phyloP scores from a whole-genome alignment of 1,140 invertebrate genomes.

The Diuraphis noxia region DNA sequence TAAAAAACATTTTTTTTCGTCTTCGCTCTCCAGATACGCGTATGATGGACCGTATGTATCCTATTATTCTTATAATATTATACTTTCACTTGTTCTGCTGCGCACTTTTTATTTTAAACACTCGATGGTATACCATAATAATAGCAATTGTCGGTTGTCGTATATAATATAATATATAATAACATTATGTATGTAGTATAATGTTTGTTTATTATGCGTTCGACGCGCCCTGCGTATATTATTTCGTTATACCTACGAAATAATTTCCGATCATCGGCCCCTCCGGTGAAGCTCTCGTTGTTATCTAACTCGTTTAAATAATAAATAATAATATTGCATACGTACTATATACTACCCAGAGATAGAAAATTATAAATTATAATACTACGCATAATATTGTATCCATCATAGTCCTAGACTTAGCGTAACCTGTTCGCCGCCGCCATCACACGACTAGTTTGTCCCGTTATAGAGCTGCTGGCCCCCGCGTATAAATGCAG shows the following conservation, averaged over 20 bases:
- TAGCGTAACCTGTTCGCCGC: not conserved
- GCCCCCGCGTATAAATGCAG: not conserved
- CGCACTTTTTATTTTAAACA: not conserved
- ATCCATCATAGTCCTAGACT: not conserved
- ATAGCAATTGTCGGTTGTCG: not conserved
- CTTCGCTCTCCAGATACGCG: not conserved
- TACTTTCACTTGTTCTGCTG: not conserved
- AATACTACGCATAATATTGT: not conserved
- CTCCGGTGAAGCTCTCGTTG: not conserved
- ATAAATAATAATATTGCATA: not conserved
- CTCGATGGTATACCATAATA: not conserved
- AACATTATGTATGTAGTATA: not conserved
- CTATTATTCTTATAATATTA: not conserved
- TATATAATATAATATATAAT: not conserved
- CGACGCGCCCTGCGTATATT: not conserved
- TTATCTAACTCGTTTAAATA: constrained; percentile 40
- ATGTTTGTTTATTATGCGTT: not conserved
- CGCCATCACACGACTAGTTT: constrained; percentile 29
- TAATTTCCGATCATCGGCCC: not conserved
- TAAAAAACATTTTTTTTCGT: not conserved
- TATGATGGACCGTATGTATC: not conserved
- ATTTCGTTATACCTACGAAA: not conserved
- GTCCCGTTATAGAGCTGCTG: constrained; percentile 9
- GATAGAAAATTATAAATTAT: constrained; percentile 3
- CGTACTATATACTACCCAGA: not conserved